These are phyloP conservation scores for Rhinoptilus africanus DNA, from an alignment of 2,113 vertebrate species.

Conservation along the genomic window DNA sequence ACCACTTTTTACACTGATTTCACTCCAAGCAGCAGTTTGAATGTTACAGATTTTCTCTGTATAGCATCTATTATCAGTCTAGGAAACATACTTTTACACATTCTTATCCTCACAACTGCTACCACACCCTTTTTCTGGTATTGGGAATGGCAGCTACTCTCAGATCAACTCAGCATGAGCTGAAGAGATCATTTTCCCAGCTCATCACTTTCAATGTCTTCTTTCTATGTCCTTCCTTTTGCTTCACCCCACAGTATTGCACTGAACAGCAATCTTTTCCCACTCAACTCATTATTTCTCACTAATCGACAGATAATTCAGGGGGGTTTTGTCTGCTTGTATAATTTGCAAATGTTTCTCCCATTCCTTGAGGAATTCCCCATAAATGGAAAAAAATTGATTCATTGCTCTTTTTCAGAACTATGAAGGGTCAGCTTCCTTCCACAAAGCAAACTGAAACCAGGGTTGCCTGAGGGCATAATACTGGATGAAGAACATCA, in stretches of 20 bases:
- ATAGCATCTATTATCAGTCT: not conserved
- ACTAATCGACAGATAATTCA: not conserved
- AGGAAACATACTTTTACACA: not conserved
- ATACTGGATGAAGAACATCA: not conserved
- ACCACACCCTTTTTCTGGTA: not conserved
- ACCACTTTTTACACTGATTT: not conserved
- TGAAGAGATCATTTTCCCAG: not conserved
- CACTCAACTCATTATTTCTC: not conserved
- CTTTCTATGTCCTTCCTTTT: not conserved
- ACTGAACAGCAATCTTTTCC: not conserved
- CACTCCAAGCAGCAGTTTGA: not conserved
- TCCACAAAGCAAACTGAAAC: not conserved
- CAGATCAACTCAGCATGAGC: not conserved
- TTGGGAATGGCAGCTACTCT: not conserved
- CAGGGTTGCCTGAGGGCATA: not conserved
- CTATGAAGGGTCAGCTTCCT: not conserved
- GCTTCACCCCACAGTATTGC: not conserved
- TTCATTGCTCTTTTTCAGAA: not conserved
- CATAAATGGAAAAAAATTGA: not conserved
- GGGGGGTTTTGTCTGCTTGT: not conserved
- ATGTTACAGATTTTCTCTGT: not conserved
- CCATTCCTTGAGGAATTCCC: not conserved
- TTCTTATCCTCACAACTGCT: not conserved
- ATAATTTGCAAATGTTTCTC: not conserved
- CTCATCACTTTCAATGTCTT: not conserved